Percentiles rank a stretch among this genome's conserved stretches.
phyloP scores from a whole-genome alignment of 2,888 invertebrate genomes.

The Coremacera marginata region DNA sequence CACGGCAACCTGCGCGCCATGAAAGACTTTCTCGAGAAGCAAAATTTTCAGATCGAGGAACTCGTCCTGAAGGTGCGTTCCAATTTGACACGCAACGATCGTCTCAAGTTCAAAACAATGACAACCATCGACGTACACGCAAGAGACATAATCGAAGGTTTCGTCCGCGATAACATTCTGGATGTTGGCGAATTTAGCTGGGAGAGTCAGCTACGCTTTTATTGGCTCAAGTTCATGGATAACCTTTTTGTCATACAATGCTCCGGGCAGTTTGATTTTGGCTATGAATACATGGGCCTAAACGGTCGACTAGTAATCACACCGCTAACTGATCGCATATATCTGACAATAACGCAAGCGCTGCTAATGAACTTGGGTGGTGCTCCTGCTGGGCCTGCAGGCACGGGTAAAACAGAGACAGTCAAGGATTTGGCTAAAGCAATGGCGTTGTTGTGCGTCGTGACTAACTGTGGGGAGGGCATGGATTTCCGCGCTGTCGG shows the following conservation, averaged over 20 bases:
- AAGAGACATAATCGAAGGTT: conserved; percentile 88
- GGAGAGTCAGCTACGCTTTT: conserved; percentile 94
- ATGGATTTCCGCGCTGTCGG: conserved; percentile 91
- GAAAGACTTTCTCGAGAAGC: conserved; percentile 84
- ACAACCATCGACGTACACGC: conserved; percentile 94
- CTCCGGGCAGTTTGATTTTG: conserved; percentile 87
- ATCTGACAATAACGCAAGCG: conserved; percentile 93
- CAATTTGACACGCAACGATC: conserved; percentile 83
- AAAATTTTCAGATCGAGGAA: conserved; percentile 86
- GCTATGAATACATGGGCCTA: conserved; percentile 95
- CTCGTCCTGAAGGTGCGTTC: conserved; percentile 80
- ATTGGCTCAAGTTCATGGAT: conserved; percentile 87
- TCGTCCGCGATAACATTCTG: conserved; percentile 84
- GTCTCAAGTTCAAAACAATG: conserved; percentile 88
- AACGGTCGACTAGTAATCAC: conserved; percentile 93
- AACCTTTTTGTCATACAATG: conserved; percentile 88
- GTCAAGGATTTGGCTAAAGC: conserved; percentile 93
- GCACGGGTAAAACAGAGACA: conserved; percentile 85
- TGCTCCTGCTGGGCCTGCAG: conserved; percentile 82
- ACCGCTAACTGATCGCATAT: conserved; percentile 92
- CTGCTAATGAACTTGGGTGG: conserved; percentile 92
- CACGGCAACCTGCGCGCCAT: conserved; percentile 87
- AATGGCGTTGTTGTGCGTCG: conserved; percentile 83
- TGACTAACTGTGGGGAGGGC: conserved; percentile 93
- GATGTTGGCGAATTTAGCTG: conserved; percentile 90